These are phyloP conservation scores for Lissonota sp. DNA, from an alignment of 2,888 invertebrate genomes.

Conservation along the genomic window DNA sequence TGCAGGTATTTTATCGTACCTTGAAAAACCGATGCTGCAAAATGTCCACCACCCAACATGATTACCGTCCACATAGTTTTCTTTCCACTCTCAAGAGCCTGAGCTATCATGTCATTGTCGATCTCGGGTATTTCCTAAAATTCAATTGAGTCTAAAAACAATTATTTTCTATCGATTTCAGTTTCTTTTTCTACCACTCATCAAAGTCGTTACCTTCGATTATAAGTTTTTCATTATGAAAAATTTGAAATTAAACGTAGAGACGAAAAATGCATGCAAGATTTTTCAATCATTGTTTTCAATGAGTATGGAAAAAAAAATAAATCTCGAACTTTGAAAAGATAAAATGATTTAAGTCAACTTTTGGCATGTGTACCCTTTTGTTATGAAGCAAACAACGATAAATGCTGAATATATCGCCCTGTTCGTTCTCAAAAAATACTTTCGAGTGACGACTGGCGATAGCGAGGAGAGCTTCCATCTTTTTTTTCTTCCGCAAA, in stretches of 20 bases:
- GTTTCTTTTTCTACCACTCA: conserved; percentile 66
- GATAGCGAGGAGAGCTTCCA: conserved; percentile 72
- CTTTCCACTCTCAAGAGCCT: conserved; percentile 79
- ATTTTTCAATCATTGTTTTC: not conserved
- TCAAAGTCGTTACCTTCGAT: conserved; percentile 17
- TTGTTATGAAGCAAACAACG: conserved; percentile 90
- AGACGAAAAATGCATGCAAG: no score
- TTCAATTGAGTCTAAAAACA: conserved; percentile 61
- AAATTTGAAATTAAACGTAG: not conserved
- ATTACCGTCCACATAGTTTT: conserved; percentile 89
- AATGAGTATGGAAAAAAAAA: conserved; percentile 19
- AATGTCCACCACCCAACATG: conserved; percentile 94
- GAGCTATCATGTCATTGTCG: conserved; percentile 78
- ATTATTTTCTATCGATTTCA: conserved; percentile 58
- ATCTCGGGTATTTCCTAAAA: conserved; percentile 84
- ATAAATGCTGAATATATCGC: conserved; percentile 90
- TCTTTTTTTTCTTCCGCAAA: conserved; percentile 70
- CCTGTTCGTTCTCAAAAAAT: conserved; percentile 89
- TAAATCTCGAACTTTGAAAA: conserved; percentile 58
- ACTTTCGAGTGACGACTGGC: conserved; percentile 89
- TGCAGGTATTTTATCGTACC: conserved; percentile 76
- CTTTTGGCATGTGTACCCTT: conserved; percentile 85
- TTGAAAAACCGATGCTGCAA: conserved; percentile 90
- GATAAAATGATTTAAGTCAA: conserved; percentile 21
- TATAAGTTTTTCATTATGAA: conserved; percentile 15